Conservation (phyloP, 1,140 invertebrate genomes). For the Adoxophyes honmai region DNA sequence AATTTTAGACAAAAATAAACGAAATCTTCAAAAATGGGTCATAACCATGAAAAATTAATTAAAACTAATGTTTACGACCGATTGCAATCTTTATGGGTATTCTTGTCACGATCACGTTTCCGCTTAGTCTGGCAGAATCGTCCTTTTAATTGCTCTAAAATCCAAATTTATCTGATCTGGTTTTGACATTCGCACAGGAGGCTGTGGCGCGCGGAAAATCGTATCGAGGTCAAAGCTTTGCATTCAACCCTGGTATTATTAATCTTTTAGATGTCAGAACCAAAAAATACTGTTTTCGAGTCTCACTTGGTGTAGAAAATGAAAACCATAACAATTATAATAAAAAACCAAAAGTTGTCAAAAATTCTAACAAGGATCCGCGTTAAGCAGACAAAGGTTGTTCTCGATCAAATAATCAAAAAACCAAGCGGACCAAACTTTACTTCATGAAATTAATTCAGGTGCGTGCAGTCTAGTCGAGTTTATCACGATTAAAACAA, state of each 20-base stretch:
- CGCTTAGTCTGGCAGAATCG: slow-evolving; percentile 7
- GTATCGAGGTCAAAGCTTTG: background rate
- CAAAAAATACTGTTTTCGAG: no score
- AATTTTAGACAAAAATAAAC: no score
- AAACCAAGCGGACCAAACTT: no score
- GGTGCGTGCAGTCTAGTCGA: background rate
- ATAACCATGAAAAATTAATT: slow-evolving; percentile 36
- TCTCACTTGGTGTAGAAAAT: no score
- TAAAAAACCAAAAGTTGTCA: no score
- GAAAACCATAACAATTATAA: no score
- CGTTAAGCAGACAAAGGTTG: no score
- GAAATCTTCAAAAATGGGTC: background rate
- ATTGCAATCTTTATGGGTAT: slow-evolving; percentile 30
- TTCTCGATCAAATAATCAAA: no score
- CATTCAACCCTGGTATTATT: no score
- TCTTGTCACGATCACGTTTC: slow-evolving; percentile 22
- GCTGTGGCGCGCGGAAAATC: background rate
- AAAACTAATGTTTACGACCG: slow-evolving; percentile 22
- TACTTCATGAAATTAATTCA: background rate
- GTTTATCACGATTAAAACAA: slow-evolving; percentile 6
- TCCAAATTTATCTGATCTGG: background rate
- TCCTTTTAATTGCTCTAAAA: slow-evolving; percentile 10
- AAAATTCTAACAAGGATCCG: no score
- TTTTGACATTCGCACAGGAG: slow-evolving; percentile 3
- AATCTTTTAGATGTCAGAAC: no score